These are phyloP conservation scores for Stomatorhinus walkeri DNA, from an alignment of 2,797 vertebrate genomes.

Conservation along the genomic window DNA sequence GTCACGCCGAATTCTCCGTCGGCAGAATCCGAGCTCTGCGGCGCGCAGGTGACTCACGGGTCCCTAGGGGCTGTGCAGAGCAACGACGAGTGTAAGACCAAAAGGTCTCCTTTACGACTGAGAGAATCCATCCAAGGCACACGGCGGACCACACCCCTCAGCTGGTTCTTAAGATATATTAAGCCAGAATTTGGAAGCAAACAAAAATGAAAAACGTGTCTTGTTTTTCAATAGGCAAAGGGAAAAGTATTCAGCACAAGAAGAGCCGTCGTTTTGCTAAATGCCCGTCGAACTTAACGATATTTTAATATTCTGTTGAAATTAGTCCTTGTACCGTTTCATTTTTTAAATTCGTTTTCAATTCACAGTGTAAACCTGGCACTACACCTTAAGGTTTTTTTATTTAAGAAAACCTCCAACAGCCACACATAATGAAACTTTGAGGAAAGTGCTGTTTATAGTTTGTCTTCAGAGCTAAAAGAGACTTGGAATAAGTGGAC, in stretches of 20 bases:
- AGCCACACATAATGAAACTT: not conserved
- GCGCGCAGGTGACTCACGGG: slow-evolving; percentile 28
- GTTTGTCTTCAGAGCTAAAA: not conserved
- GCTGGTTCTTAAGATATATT: not conserved
- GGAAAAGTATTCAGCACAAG: not conserved
- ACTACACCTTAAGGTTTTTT: not conserved
- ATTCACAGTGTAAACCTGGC: not conserved
- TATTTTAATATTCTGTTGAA: not conserved
- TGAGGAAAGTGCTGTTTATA: not conserved
- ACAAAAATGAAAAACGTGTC: not conserved
- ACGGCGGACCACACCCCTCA: not conserved
- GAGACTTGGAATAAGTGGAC: not conserved
- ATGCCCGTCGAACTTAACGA: not conserved
- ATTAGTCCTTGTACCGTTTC: not conserved
- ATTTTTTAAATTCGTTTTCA: not conserved
- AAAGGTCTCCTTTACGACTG: not conserved
- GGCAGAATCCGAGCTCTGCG: slow-evolving; percentile 23
- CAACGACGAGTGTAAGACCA: slow-evolving; percentile 26
- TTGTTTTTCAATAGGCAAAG: not conserved
- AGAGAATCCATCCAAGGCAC: not conserved
- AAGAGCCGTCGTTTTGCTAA: not conserved
- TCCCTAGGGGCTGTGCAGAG: slow-evolving; percentile 34
- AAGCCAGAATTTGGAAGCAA: not conserved
- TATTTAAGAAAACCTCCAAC: not conserved
- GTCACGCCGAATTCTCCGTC: slow-evolving; percentile 24